Base-by-base conservation (phyloP, 1,140 invertebrate species). In the Drosophila busckii region DNA sequence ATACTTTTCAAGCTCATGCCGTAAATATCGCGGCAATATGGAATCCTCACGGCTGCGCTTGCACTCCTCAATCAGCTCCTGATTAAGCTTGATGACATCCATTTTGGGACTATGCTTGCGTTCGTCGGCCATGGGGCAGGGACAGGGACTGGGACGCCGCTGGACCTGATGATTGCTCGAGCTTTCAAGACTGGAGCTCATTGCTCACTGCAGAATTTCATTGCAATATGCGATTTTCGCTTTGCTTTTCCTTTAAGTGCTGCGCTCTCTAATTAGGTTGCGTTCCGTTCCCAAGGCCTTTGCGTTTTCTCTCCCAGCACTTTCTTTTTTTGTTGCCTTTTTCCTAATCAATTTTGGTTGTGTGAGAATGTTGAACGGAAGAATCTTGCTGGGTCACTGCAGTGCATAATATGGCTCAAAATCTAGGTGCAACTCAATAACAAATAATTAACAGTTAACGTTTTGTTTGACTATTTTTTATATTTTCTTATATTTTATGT, bases 1-100 rank as follows among this genome's bases (percentile, higher is more conserved):
- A 42, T 70, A 86, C 84, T 80, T 87, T 63, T 87, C 85, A n/a
- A 87, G 48, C 37, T 87, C 78, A 26, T 87, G 66, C 10, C 78
- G 64, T 16, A 87, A 41, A 35, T 63, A 49, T 53, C 84, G 80
- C 17, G 85, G 68, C 28, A 87, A 50, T 19, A 63, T 58, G 3
- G 85, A 84, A 20, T 84, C 80, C 56, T 82, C 78, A 10, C 37
- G 69, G 41, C 78, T 84, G 16, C 60, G 60, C 23, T 78, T 85
- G 22, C 78, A 84, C 48, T 87, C 83, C 17, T 87, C 83, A 17
- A 87, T 68, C 3, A 87, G 55, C 9, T 85, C 83, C 35, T 78
- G 66, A 37, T 73, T 84, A 0, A 86, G 52, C 58, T 86, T 86
- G 6, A 54, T 63, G 10, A 86, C 64, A 41, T 82, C 75, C 69